A percentile compares a stretch with the other conserved stretches of the same genome.
These are phyloP conservation scores for Aethes cnicana DNA, from an alignment of 2,888 invertebrate genomes.

Conservation along the genomic window DNA sequence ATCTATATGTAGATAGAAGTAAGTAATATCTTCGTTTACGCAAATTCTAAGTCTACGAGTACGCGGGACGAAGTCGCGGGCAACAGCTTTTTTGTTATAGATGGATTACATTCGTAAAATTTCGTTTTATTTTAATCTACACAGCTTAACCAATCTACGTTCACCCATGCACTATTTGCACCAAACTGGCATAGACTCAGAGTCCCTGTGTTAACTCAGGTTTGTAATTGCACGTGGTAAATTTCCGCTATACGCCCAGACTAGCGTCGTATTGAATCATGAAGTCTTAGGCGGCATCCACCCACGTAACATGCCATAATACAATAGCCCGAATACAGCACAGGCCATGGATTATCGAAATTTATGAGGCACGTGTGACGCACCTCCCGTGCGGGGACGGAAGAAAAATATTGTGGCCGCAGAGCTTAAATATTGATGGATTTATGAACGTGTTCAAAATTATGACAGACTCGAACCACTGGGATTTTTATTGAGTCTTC, in stretches of 20 bases:
- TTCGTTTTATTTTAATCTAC: too few relatives aligned
- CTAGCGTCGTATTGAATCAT: constrained; percentile 51
- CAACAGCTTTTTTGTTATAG: too few relatives aligned
- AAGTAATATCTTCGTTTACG: too few relatives aligned
- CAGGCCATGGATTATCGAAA: constrained; percentile 71
- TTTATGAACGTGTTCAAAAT: constrained; percentile 78
- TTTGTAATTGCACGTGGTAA: constrained; percentile 15
- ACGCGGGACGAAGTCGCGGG: too few relatives aligned
- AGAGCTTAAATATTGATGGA: constrained; percentile 80
- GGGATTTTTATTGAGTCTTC: constrained; percentile 75
- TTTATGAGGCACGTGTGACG: constrained; percentile 76
- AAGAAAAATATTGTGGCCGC: constrained; percentile 74
- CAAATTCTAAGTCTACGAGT: too few relatives aligned
- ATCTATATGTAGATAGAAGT: too few relatives aligned
- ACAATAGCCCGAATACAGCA: constrained; percentile 67
- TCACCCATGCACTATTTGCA: too few relatives aligned
- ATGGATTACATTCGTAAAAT: too few relatives aligned
- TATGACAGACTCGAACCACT: constrained; percentile 68
- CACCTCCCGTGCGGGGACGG: constrained; percentile 55
- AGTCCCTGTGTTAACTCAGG: constrained; percentile 3
- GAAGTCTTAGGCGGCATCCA: constrained; percentile 65
- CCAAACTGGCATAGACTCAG: not conserved
- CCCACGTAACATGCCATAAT: constrained; percentile 68
- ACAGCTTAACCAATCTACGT: constrained; percentile 1
- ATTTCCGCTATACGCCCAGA: constrained; percentile 14